Base-by-base conservation (phyloP, 2,797 vertebrate genomes). In the Myoxocephalus aenaeus region DNA sequence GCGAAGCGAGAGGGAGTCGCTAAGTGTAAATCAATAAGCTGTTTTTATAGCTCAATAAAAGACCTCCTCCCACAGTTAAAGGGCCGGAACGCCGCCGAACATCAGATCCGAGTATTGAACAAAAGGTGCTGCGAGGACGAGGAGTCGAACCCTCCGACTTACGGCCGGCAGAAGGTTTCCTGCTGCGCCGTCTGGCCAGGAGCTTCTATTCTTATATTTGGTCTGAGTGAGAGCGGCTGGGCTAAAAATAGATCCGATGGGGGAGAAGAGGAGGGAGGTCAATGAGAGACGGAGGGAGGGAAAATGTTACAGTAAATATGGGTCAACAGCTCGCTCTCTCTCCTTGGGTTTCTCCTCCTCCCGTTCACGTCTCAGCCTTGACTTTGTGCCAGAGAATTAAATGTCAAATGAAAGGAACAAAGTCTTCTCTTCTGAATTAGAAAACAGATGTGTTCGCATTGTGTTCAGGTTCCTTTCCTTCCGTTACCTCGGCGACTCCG, bases 171-270 rank as follows among this genome's bases (percentile, higher is more conserved):
- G 78, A 83, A 72, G 53, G 61, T 66, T 81, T 84, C 75, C 81
- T 72, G 74, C 85, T 82, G 83, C 32, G 29, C 75, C n/a, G 82
- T 75, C 83, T 83, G 71, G 67, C 5, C 70, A 82, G 61, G 71
- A 82, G 70, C 70, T 65, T 84, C 89, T 88, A 87, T 91, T 90
- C 86, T 91, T 86, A 87, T 40, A 85, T 84, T 67, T 51, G 61
- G 86, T 73, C 73, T 8, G 79, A 91, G 79, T 1, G 77, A 83
- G 68, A 91, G 90, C 68, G 69, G 86, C 77, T 73, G 77, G 29
- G 87, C 92, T 95, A 95, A 92, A 93, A 94, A 93, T 94, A 95
- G 92, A 87, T 53, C 38, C 11, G 13, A 84, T 85, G 90, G 44
- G 48, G 20, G 22, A 11, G 13, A 85, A 86, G 89, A 82, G 89